phyloP scores from a whole-genome alignment of 2,888 invertebrate genomes.

The Hydriomena furcata region DNA sequence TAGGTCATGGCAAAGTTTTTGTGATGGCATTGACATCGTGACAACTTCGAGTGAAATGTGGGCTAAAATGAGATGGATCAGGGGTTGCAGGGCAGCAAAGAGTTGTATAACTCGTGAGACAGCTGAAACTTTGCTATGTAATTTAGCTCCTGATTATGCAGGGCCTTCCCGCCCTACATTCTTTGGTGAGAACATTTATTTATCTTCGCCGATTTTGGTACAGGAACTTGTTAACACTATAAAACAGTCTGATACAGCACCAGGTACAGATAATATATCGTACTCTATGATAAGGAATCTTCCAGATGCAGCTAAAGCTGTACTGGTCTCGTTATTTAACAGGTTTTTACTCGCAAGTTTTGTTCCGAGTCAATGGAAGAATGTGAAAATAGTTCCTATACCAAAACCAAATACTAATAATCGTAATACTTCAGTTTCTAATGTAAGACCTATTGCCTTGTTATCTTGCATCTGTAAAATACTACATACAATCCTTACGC shows the following conservation, averaged over 20 bases:
- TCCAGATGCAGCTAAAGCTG: slow-evolving; percentile 11
- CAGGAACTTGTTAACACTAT: slow-evolving; percentile 2
- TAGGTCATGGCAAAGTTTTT: slow-evolving; percentile 1
- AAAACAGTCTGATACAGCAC: slow-evolving; percentile 1
- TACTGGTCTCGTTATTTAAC: slow-evolving; percentile 17
- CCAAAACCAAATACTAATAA: slow-evolving; percentile 32
- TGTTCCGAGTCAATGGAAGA: slow-evolving; percentile 34
- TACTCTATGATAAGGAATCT: slow-evolving; percentile 26
- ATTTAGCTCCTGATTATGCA: slow-evolving; percentile 10
- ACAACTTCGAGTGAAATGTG: slow-evolving; percentile 6
- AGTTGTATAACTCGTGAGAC: not conserved
- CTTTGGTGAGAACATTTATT: not conserved
- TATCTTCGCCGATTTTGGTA: not conserved
- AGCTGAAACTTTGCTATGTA: not conserved
- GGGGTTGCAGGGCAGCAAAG: not conserved
- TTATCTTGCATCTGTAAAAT: slow-evolving; percentile 10
- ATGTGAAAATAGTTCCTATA: slow-evolving; percentile 29
- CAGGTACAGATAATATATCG: slow-evolving; percentile 11
- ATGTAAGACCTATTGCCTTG: not conserved
- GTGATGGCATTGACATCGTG: too few relatives aligned
- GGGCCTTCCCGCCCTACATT: not conserved
- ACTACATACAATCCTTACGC: not conserved
- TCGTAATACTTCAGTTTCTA: not conserved
- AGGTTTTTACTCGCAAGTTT: slow-evolving; percentile 8
- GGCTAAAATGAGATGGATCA: slow-evolving; percentile 11